A percentile compares a stretch with the other conserved stretches of the same genome.
These are phyloP conservation scores for Sphyrna mokarran DNA, from an alignment of 2,113 vertebrate species.

Conservation along the genomic window DNA sequence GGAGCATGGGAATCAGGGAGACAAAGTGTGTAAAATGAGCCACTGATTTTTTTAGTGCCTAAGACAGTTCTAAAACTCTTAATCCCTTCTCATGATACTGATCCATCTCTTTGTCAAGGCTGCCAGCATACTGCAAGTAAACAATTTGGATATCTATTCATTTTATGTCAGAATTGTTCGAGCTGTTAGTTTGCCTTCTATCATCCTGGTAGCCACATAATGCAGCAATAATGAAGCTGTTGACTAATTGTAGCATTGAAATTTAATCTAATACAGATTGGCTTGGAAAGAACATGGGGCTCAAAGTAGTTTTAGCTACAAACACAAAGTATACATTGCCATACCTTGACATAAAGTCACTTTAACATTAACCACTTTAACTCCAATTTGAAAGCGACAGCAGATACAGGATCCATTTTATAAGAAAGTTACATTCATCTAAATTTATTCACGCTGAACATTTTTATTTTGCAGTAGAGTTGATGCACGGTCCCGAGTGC, in stretches of 20 bases:
- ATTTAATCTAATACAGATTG: neutral
- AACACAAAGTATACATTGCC: neutral
- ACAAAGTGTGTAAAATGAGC: neutral
- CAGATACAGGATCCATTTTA: neutral
- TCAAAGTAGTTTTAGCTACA: neutral
- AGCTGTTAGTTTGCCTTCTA: neutral
- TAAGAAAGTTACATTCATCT: neutral
- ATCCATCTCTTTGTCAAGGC: neutral
- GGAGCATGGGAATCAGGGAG: neutral
- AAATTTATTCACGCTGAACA: neutral
- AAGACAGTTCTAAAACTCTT: neutral
- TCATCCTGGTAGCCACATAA: neutral
- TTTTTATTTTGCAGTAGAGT: neutral
- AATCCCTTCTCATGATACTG: neutral
- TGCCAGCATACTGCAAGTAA: neutral
- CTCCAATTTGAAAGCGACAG: neutral
- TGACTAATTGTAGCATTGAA: neutral
- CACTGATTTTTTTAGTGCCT: neutral
- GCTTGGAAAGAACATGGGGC: neutral
- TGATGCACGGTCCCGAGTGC: neutral
- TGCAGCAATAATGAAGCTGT: neutral
- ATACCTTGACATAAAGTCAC: neutral
- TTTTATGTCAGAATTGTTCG: neutral
- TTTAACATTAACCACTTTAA: neutral
- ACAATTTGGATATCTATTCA: neutral